Percentiles rank a stretch among this genome's conserved stretches.
These are phyloP conservation scores for Gadopsis marmoratus DNA, from an alignment of 2,797 vertebrate species.

Conservation along the genomic window DNA sequence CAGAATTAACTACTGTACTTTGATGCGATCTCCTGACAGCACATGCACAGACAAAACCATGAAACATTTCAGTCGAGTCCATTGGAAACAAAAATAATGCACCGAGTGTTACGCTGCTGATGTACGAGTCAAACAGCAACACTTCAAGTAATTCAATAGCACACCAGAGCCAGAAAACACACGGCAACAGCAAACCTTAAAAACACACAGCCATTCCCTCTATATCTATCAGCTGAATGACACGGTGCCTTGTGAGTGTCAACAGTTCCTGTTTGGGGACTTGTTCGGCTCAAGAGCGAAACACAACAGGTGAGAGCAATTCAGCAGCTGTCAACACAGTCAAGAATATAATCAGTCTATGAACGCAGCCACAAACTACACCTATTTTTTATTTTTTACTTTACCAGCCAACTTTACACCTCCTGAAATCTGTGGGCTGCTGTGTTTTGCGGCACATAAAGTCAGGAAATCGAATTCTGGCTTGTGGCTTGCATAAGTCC, in stretches of 20 bases:
- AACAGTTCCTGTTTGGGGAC: slow-evolving; percentile 77
- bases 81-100: slow-evolving; percentile 53
- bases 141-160: slow-evolving; percentile 59
- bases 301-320: slow-evolving; percentile 83
- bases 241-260: slow-evolving; percentile 69
- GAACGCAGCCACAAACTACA: slow-evolving; percentile 57
- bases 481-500: slow-evolving; percentile 52
- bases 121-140: slow-evolving; percentile 49
- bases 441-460: slow-evolving; percentile 17
- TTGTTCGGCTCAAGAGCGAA: slow-evolving; percentile 75
- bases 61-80: slow-evolving; percentile 50
- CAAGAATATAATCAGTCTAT: slow-evolving; percentile 80
- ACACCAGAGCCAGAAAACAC: slow-evolving; percentile 36
- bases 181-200: slow-evolving; percentile 51
- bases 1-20: slow-evolving; percentile 72
- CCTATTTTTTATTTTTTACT: slow-evolving; percentile 48
- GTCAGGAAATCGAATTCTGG: slow-evolving; percentile 36
- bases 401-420: slow-evolving; percentile 32
- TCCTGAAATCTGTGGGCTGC: slow-evolving; percentile 27
- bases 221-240: slow-evolving; percentile 76
- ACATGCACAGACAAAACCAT: slow-evolving; percentile 42
- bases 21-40: slow-evolving; percentile 65
- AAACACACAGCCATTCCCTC: slow-evolving; percentile 61
- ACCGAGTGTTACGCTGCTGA: slow-evolving; percentile 41
- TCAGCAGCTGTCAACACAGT: slow-evolving; percentile 81